Evolutionary conservation across 2,797 vertebrate species (phyloP).

Genomic region (Bradypodion ventrale): DNA sequence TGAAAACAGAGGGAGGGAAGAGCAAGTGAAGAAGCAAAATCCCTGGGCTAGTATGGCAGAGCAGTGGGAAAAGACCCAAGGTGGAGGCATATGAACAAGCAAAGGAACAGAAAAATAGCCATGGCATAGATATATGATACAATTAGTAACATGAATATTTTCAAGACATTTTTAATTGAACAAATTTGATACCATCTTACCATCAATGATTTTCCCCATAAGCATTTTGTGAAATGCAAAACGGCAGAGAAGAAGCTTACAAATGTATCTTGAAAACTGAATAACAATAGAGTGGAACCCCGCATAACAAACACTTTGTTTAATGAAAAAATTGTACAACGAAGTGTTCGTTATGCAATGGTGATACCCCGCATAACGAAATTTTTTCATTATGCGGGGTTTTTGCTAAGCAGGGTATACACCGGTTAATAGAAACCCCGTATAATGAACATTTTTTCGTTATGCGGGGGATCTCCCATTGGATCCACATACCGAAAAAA

Average conservation of each 20-base stretch:
- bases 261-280: background rate
- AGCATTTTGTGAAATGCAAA: background rate
- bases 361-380: too few species aligned
- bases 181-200: background rate
- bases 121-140: background rate
- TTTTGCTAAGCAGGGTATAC: too few species aligned
- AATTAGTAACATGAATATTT: background rate
- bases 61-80: background rate
- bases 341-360: too few species aligned
- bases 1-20: background rate
- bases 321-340: too few species aligned
- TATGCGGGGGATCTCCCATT: too few species aligned
- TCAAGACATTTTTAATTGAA: background rate
- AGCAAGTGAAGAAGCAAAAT: background rate
- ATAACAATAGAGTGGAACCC: too few species aligned
- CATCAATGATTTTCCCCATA: background rate
- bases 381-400: too few species aligned
- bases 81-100: background rate
- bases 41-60: background rate
- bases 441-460: too few species aligned
- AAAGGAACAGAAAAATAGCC: background rate
- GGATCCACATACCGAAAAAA: too few species aligned
- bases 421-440: too few species aligned
- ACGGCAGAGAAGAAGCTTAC: constrained; percentile 1
- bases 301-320: too few species aligned